A percentile compares a stretch with the other conserved stretches of the same genome.
Evolutionary conservation across 2,113 vertebrate species (phyloP).

Genomic region (Elephantulus edwardii): DNA sequence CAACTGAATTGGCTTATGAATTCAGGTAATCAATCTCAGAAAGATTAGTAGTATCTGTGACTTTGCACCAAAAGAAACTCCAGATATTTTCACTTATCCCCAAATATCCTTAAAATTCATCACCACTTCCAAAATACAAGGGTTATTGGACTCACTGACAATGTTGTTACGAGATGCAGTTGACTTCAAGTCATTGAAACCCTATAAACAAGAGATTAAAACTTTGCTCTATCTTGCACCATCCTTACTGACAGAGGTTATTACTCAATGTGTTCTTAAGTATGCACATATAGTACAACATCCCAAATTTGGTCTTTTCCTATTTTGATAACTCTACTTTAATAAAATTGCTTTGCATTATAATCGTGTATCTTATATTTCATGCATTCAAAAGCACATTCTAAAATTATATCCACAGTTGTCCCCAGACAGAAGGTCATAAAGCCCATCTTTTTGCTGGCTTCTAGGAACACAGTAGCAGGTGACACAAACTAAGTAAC

Average conservation of each 20-base stretch:
- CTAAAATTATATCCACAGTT: neutral
- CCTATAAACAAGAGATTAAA: too few relatives aligned
- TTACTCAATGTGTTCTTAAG: constrained; percentile 36
- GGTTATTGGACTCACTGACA: neutral
- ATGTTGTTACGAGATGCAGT: too few relatives aligned
- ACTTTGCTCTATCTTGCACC: too few relatives aligned
- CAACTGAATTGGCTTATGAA: constrained; percentile 9
- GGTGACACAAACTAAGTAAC: neutral
- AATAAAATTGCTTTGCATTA: constrained; percentile 32
- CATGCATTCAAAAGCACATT: constrained; percentile 1
- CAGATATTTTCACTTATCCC: constrained; percentile 2
- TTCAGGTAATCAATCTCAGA: neutral
- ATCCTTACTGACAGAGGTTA: constrained; percentile 13
- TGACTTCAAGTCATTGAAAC: too few relatives aligned
- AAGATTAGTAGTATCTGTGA: neutral
- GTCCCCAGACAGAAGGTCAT: neutral
- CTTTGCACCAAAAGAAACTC: constrained; percentile 24
- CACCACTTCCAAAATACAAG: constrained; percentile 7
- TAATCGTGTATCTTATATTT: constrained; percentile 32
- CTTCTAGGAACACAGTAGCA: neutral
- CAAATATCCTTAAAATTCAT: constrained; percentile 47
- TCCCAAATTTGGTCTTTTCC: neutral
- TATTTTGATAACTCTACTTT: constrained; percentile 25
- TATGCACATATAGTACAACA: neutral
- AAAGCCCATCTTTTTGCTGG: neutral